Evolutionary conservation across 2,797 vertebrate species (phyloP).

Genomic region (Tarsius wallacei): DNA sequence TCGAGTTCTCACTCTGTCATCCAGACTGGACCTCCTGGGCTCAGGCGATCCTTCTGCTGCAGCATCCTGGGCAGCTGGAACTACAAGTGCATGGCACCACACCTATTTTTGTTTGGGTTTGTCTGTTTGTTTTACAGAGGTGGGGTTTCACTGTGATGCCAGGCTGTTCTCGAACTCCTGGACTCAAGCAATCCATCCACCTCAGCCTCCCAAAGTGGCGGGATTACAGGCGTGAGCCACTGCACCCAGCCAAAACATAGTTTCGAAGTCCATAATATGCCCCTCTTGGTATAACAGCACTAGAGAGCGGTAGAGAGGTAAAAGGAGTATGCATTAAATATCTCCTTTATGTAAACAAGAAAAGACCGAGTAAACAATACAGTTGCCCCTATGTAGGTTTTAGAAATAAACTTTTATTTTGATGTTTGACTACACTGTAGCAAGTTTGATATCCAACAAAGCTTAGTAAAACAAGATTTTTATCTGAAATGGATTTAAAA

Average conservation of each 20-base stretch:
- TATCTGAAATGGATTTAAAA: slow-evolving; percentile 63
- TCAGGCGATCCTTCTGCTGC: too few species aligned
- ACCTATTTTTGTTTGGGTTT: too few species aligned
- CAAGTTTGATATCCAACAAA: slow-evolving; percentile 60
- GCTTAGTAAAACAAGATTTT: slow-evolving; percentile 68
- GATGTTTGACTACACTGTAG: slow-evolving; percentile 21
- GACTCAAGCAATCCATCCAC: too few species aligned
- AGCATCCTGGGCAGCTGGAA: too few species aligned
- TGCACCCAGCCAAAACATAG: neutral
- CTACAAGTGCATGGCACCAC: too few species aligned
- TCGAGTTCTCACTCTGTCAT: too few species aligned
- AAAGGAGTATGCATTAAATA: slow-evolving; percentile 50
- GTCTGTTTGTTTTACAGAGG: too few species aligned
- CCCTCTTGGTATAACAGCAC: neutral
- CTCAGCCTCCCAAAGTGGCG: too few species aligned
- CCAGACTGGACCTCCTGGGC: too few species aligned
- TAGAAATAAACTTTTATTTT: slow-evolving; percentile 69
- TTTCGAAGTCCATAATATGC: slow-evolving; percentile 7
- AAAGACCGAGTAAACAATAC: slow-evolving; percentile 44
- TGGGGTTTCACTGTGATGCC: too few species aligned
- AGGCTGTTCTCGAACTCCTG: too few species aligned
- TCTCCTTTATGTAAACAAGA: slow-evolving; percentile 65
- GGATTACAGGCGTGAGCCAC: too few species aligned
- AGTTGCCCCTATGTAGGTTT: neutral
- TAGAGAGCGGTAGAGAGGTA: slow-evolving; percentile 6